These are phyloP conservation scores for Trialeurodes vaporariorum DNA, from an alignment of 1,140 invertebrate genomes.

Conservation along the genomic window DNA sequence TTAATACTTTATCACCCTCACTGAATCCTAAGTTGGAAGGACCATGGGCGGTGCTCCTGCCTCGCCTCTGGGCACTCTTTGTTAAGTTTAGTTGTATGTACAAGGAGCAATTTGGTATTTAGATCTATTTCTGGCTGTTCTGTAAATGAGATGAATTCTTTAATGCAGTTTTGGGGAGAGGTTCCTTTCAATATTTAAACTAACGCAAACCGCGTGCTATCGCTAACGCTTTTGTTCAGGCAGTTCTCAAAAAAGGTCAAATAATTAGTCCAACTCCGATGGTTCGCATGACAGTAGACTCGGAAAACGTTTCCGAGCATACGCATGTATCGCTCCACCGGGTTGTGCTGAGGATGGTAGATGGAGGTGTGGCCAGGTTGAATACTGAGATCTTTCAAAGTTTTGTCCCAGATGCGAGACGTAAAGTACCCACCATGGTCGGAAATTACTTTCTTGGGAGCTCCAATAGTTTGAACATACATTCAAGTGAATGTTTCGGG, in stretches of 20 bases:
- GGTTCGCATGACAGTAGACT: neutral
- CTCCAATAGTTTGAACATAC: neutral
- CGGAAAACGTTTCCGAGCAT: neutral
- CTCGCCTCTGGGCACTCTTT: no score
- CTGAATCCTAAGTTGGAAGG: no score
- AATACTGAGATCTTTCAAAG: neutral
- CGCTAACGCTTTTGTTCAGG: neutral
- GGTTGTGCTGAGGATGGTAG: neutral
- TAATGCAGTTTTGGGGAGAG: no score
- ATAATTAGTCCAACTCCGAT: neutral
- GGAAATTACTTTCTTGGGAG: neutral
- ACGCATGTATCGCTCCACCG: neutral
- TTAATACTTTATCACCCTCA: no score
- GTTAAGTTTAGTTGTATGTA: no score
- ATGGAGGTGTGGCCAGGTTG: neutral
- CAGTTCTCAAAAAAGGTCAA: neutral
- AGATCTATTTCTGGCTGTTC: no score
- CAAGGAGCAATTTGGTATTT: no score
- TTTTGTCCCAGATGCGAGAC: neutral
- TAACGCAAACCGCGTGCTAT: neutral
- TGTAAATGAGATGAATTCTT: no score
- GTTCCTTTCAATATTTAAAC: no score
- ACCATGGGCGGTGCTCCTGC: no score
- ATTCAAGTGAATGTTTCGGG: neutral
- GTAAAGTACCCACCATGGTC: neutral